Evolutionary conservation across 2,113 vertebrate species (phyloP).

Genomic region (Hymenochirus boettgeri): DNA sequence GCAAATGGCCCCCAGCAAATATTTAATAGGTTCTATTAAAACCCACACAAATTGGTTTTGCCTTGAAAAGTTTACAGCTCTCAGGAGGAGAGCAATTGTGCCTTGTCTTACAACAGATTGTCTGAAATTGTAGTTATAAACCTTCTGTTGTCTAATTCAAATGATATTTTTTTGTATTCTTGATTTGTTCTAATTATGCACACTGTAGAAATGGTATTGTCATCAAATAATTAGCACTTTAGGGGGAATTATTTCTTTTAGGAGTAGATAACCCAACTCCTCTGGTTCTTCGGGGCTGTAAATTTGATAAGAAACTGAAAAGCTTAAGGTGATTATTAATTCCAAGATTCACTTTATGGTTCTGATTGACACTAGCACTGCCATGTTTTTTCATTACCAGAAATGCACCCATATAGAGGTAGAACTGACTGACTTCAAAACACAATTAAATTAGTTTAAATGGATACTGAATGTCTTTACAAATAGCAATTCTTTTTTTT

Average conservation of each 20-base stretch:
- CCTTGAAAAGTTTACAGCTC: constrained; percentile 30
- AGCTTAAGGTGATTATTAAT: too few relatives aligned
- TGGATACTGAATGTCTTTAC: too few relatives aligned
- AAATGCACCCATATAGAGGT: too few relatives aligned
- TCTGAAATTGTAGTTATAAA: constrained; percentile 28
- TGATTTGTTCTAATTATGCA: constrained; percentile 20
- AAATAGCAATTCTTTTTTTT: too few relatives aligned
- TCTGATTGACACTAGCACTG: too few relatives aligned
- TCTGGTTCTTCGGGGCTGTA: not conserved
- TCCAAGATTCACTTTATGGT: too few relatives aligned
- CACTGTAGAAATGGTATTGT: constrained; percentile 20
- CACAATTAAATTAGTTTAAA: too few relatives aligned
- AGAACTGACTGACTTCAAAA: too few relatives aligned
- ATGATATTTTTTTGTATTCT: constrained; percentile 27
- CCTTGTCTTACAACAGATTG: constrained; percentile 35
- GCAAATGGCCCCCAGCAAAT: constrained; percentile 16
- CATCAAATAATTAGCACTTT: constrained; percentile 11
- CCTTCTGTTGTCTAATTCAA: constrained; percentile 37
- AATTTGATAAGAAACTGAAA: too few relatives aligned
- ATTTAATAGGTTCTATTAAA: constrained; percentile 25
- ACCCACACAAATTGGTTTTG: constrained; percentile 23
- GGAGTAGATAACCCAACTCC: not conserved
- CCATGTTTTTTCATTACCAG: too few relatives aligned
- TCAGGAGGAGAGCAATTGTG: constrained; percentile 36
- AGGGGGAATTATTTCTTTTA: not conserved